A percentile compares a stretch with the other conserved stretches of the same genome.
Evolutionary conservation across 92 coral and sea anemone species (phyloP).

Genomic region (Porites evermanni): DNA sequence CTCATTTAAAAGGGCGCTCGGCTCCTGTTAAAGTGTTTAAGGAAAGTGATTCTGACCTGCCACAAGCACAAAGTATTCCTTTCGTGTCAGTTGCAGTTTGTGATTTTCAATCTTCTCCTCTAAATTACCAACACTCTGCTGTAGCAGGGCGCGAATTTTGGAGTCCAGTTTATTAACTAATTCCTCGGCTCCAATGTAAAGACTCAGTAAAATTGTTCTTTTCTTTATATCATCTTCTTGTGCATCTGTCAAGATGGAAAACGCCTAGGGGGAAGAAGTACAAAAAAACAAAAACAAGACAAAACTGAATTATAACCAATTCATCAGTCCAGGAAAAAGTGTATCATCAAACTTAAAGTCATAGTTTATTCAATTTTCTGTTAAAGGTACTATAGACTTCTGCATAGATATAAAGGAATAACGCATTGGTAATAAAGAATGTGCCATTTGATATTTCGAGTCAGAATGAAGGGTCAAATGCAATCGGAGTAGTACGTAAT

Average conservation of each 20-base stretch:
- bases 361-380: too few species aligned
- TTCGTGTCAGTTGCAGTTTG: conserved; percentile 1
- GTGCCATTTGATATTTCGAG: too few species aligned
- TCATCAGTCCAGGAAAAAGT: too few species aligned
- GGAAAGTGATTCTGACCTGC: conserved; percentile 16
- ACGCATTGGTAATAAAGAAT: too few species aligned
- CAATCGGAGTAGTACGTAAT: too few species aligned
- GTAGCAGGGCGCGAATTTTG: background rate
- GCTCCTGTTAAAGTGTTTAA: too few species aligned
- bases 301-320: too few species aligned
- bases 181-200: background rate
- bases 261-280: background rate
- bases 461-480: too few species aligned
- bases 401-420: too few species aligned
- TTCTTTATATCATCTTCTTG: background rate
- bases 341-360: too few species aligned
- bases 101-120: background rate
- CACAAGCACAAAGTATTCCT: conserved; percentile 37
- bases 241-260: background rate
- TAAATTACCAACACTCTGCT: conserved; percentile 15
- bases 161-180: conserved; percentile 30
- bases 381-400: too few species aligned
- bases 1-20: too few species aligned
- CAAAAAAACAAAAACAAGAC: background rate
- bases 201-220: background rate